Base-by-base conservation (phyloP, 35 echinoderm and acorn worm genomes). In the Heliocidaris erythrogramma region DNA sequence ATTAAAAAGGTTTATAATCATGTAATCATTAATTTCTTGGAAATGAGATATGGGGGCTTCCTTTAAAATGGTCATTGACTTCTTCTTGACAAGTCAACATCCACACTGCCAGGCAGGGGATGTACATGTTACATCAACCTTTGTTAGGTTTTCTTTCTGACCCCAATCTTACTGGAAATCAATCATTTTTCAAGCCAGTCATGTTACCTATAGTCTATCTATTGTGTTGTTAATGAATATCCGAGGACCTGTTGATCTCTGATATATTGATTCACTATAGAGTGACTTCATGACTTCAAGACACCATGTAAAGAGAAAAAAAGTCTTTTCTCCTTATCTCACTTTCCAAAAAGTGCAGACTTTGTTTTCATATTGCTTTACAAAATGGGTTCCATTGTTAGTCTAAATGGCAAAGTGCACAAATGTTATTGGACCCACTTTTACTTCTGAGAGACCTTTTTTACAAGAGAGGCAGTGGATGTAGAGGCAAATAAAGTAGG, bases 361-460 rank as follows among this genome's bases (percentile, higher is more conserved):
- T 47, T 89, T 89, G 87, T 89, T 89, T 89, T 89, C 32, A 9
- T 18, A 47, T 48, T 89, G 47, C 87, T 47, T 89, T 89, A 30
- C 87, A 89, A 89, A 89, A 89, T 89, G 32, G 87, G 18, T 48
- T 47, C 87, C 87, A 89, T 89, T 89, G 87, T 89, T 89, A 18
- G 12, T 89, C 17, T 48, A 47, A 48, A 27, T 48, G 18, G 87
- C 31, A 89, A 89, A 89, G 87, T 89, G 87, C 87, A 89, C 10
- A 35, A 89, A 89, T 89, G 32, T 89, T 89, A 89, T 89, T 89
- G 31, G 65, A 78, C 65, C 65, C 65, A 78, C 65, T 78, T 78
- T 78, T 78, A 78, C 65, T 78, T 78, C 27, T 18, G 5, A 21
- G 65, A 7, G 65, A 78, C 65, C 65, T 18, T 8, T 69, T 21